Evolutionary conservation across 2,888 invertebrate species (phyloP).

Genomic region (Heteropelma amictum): DNA sequence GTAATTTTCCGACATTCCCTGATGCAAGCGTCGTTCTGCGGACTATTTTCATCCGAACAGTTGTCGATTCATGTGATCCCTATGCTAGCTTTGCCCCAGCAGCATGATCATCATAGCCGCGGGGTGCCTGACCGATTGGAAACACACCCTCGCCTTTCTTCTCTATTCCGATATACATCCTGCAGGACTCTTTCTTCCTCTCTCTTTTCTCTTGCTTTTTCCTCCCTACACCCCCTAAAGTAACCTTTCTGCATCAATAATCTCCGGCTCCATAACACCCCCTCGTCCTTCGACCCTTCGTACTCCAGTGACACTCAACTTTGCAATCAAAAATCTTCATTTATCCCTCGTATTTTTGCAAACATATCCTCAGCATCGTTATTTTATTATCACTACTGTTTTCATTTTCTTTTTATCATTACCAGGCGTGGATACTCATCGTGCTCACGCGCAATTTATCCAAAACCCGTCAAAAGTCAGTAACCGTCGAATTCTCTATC

Average conservation of each 20-base stretch:
- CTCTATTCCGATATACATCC: slow-evolving; percentile 14
- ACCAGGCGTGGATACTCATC: too few relatives aligned
- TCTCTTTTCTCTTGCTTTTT: slow-evolving; percentile 45
- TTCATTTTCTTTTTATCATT: too few relatives aligned
- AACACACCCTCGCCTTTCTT: slow-evolving; percentile 62
- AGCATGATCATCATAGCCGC: slow-evolving; percentile 37
- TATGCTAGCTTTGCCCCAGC: slow-evolving; percentile 29
- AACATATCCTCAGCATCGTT: not conserved
- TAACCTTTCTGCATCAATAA: slow-evolving; percentile 68
- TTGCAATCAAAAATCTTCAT: slow-evolving; percentile 2
- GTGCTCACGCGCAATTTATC: too few relatives aligned
- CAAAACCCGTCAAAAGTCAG: too few relatives aligned
- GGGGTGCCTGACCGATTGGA: slow-evolving; percentile 59
- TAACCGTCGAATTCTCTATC: too few relatives aligned
- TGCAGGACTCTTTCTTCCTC: slow-evolving; percentile 49
- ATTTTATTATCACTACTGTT: too few relatives aligned
- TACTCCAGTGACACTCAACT: slow-evolving; percentile 66
- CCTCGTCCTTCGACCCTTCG: slow-evolving; percentile 54
- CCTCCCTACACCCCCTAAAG: slow-evolving; percentile 32
- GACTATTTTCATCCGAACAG: slow-evolving; percentile 31
- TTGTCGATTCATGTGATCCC: slow-evolving; percentile 43
- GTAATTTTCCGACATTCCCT: slow-evolving; percentile 27
- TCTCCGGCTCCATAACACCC: slow-evolving; percentile 49
- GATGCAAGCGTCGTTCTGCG: not conserved
- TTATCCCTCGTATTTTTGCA: not conserved